A percentile compares a stretch with the other conserved stretches of the same genome.
Evolutionary conservation across 92 coral and sea anemone genomes (phyloP).

Genomic region (Isaurus tuberculatus): DNA sequence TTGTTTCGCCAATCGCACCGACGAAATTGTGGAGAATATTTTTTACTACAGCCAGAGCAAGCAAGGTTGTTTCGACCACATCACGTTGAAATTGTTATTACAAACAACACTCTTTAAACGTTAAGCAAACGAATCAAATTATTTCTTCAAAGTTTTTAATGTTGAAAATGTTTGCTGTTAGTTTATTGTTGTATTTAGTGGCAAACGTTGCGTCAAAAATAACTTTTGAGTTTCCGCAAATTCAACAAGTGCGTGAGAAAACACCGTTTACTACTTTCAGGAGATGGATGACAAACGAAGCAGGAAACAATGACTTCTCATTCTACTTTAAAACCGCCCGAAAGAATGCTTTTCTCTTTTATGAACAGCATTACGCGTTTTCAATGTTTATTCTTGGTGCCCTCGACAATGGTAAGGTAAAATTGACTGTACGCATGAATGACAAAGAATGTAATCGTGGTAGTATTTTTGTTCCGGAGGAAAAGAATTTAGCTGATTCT

Average conservation of each 20-base stretch:
- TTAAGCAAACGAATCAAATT: not conserved
- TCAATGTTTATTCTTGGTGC: not conserved
- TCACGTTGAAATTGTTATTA: not conserved
- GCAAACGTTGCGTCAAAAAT: conserved; percentile 26
- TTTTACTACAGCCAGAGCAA: not conserved
- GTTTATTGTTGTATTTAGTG: not conserved
- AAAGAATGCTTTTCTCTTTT: conserved; percentile 17
- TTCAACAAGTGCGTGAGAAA: not conserved
- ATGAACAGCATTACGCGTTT: not conserved
- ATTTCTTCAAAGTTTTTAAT: not conserved
- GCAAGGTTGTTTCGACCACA: not conserved
- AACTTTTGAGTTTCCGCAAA: not conserved
- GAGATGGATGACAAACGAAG: not conserved
- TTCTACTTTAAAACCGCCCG: conserved; percentile 13
- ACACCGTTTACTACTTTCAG: not conserved
- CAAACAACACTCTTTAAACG: not conserved
- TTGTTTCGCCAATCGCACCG: conserved; percentile 5
- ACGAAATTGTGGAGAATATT: not conserved
- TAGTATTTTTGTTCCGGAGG: not conserved
- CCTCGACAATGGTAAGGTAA: conserved; percentile 3
- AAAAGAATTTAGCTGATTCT: not conserved
- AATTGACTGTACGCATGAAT: not conserved
- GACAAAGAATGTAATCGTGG: no score
- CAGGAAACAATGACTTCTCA: not conserved
- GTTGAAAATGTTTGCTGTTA: not conserved